Base-by-base conservation (phyloP, 2,797 vertebrate genomes). In the Pangasius djambal region DNA sequence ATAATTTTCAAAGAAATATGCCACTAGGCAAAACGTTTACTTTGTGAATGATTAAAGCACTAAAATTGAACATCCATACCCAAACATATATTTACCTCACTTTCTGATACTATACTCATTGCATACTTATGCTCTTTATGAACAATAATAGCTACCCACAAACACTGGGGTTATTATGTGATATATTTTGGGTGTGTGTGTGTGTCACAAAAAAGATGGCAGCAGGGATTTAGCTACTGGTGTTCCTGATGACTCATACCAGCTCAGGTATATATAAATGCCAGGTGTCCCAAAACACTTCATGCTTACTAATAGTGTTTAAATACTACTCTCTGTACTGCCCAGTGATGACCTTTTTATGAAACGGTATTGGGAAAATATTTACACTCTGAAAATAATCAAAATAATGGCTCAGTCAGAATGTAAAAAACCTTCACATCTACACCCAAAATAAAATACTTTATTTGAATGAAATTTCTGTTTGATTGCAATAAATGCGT, bases 111-210 rank as follows among this genome's bases (percentile, higher is more conserved):
- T 9, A 48, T 16, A 25, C 57, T 81, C 55, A 59, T 37, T 25
- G 78, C 77, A 52, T 79, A 44, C 25, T 25, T 86, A 20, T 79
- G 72, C 69, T 40, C 52, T 50, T 84, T 15, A 88, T 89, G 8
- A 69, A 81, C 34, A 70, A 79, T 70, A 75, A 88, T 89, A 81
- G 22, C 78, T 59, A 50, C 50, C 48, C 63, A 74, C 34, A 63
- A 28, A 16, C n/a, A 12, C 18, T 34, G 81, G 72, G 55, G 70
- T 75, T 89, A 88, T 61, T 89, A 65, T 70, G 25, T 52, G 57
- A 55, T 57, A 48, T 90, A 91, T 90, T 91, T 89, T 79, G 82
- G 57, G 77, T 37, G 34, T 40, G 50, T 22, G 50, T 22, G 31
- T 74, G 65, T 61, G 52, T 90, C 75, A 89, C 37, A 40, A 67